Evolutionary conservation across 2,113 vertebrate species (phyloP), one percentile per base, ranked within the genome.

Genomic region (Probosciger aterrimus): DNA sequence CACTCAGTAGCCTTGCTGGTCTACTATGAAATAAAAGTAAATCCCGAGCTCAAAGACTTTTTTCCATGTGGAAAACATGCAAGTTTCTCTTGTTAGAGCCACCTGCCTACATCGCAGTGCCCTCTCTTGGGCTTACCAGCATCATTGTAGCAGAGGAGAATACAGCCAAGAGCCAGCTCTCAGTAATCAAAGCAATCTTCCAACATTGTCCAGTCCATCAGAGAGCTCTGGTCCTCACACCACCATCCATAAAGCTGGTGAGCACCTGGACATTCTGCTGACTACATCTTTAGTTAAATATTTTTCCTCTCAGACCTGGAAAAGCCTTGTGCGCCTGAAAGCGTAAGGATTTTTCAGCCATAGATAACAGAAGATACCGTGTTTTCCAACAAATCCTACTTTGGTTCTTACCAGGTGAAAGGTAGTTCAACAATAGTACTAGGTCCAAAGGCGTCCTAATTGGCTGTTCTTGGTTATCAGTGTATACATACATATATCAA

Each of bases 1-100:
- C 13, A 8, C 60, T 90, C 76, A 33, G 88, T 90, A 88, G 64
- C 68, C 47, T 84, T 75, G 44, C 82, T 95, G 80, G 31, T 68
- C 47, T 80, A 9, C 71, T 68, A 39, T 76, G 86, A 86, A 93
- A 92, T 60, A 78, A 90, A 90, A 81, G 68, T 50, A 70, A 88
- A 75, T 44, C 46, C 20, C 0, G 1, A 88, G 46, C 87, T 94
- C 82, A 84, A 71, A 90, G 87, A 33, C 13, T 12, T 77, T 87
- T 92, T 92, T 86, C 85, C 85, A 35, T 55, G 39, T 77, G 57
- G 92, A 88, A 93, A 96, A 80, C 28, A 85, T 18, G 37, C 37
- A 69, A 23, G 43, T 92, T 94, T 67, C 62, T 95, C 82, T 93
- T 82, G 71, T 94, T 96, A 92, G 90, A 78, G 77, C 77, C 89